A percentile compares a stretch with the other conserved stretches of the same genome.
These are phyloP conservation scores for Andricus curvator DNA, from an alignment of 2,888 invertebrate species.

Conservation along the genomic window DNA sequence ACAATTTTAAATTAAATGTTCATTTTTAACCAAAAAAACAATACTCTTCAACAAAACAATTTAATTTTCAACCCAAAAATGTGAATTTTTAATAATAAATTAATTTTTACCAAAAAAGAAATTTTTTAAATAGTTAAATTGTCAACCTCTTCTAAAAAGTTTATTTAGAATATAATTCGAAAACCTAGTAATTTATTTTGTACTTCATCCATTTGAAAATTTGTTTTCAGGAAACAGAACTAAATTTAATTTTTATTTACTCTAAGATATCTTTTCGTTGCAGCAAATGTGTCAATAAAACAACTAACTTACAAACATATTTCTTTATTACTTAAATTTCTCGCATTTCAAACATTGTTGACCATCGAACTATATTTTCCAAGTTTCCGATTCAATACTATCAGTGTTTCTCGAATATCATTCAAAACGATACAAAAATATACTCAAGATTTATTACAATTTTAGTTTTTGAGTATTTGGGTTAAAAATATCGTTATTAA, in stretches of 20 bases:
- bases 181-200: not conserved
- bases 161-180: conserved; percentile 1
- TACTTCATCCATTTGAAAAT: not conserved
- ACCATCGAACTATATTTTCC: conserved; percentile 10
- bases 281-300: conserved; percentile 3
- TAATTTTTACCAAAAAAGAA: too few relatives aligned
- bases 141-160: too few relatives aligned
- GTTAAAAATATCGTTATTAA: not conserved
- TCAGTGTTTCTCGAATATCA: not conserved
- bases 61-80: too few relatives aligned
- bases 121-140: too few relatives aligned
- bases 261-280: not conserved
- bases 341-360: not conserved
- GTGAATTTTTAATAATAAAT: too few relatives aligned
- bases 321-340: conserved; percentile 30
- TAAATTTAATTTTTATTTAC: not conserved
- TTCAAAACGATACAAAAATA: conserved; percentile 26
- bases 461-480: not conserved
- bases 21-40: too few relatives aligned
- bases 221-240: not conserved
- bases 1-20: too few relatives aligned
- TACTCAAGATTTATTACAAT: not conserved
- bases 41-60: too few relatives aligned
- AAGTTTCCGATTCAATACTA: conserved; percentile 18
- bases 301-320: conserved; percentile 7